These are phyloP conservation scores for Eledone cirrhosa DNA, from an alignment of 2,888 invertebrate species.

Conservation along the genomic window DNA sequence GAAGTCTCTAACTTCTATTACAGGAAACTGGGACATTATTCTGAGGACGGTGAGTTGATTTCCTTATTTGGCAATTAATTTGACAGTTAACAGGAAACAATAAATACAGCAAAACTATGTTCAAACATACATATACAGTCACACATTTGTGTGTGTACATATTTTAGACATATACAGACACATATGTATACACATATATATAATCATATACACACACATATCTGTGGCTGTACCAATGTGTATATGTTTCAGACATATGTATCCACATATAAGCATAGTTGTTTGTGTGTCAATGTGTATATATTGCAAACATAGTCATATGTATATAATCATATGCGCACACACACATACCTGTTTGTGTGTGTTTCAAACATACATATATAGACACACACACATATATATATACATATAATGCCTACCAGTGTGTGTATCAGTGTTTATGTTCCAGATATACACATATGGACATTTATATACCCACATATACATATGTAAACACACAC, in stretches of 20 bases:
- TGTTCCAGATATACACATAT: background rate
- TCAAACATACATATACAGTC: constrained; percentile 8
- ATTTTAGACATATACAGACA: too few species aligned
- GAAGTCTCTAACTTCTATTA: too few species aligned
- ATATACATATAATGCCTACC: background rate
- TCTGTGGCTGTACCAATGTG: background rate
- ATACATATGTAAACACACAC: too few species aligned
- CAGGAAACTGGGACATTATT: too few species aligned
- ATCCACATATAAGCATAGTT: constrained; percentile 21
- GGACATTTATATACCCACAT: too few species aligned
- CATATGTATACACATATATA: background rate
- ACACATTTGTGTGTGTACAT: background rate
- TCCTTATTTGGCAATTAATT: too few species aligned
- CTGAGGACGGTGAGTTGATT: too few species aligned
- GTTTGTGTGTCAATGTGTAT: background rate
- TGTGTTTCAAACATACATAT: background rate
- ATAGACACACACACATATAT: background rate
- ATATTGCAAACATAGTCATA: background rate
- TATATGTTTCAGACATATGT: constrained; percentile 14
- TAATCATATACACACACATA: constrained; percentile 9
- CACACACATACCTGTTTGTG: background rate
- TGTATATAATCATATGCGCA: background rate
- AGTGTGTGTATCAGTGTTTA: background rate
- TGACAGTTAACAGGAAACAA: too few species aligned
- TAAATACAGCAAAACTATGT: too few species aligned